Conservation (phyloP, 2,113 vertebrate genomes). For the Tympanuchus pallidicinctus region DNA sequence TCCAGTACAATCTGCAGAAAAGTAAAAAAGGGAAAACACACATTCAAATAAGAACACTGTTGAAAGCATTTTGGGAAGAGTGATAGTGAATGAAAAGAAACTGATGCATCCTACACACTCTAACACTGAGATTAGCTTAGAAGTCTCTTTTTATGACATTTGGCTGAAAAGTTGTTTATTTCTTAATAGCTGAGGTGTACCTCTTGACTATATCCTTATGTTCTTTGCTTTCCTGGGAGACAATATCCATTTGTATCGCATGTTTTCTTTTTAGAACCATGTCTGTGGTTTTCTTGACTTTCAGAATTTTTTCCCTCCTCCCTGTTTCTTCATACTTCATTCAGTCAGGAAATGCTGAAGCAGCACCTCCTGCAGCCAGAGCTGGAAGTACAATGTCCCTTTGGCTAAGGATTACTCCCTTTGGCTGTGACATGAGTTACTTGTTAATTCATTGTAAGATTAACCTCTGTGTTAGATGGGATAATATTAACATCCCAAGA, state of each 20-base stretch:
- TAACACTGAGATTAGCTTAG: background rate
- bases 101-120: background rate
- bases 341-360: background rate
- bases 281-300: background rate
- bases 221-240: background rate
- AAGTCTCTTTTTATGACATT: background rate
- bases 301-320: background rate
- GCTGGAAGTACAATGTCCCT: fast-evolving
- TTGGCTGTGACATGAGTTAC: background rate
- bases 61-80: background rate
- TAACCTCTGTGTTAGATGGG: background rate
- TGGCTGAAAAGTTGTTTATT: background rate
- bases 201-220: background rate
- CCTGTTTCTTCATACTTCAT: background rate
- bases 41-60: background rate
- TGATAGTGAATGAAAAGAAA: background rate
- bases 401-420: background rate
- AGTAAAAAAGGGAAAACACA: background rate
- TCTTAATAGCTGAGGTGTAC: background rate
- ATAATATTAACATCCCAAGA: background rate
- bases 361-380: background rate
- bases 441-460: background rate
- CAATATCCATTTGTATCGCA: background rate
- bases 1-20: background rate
- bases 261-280: background rate